Base-by-base conservation (phyloP, 2,113 vertebrate genomes). In the Larimichthys crocea region DNA sequence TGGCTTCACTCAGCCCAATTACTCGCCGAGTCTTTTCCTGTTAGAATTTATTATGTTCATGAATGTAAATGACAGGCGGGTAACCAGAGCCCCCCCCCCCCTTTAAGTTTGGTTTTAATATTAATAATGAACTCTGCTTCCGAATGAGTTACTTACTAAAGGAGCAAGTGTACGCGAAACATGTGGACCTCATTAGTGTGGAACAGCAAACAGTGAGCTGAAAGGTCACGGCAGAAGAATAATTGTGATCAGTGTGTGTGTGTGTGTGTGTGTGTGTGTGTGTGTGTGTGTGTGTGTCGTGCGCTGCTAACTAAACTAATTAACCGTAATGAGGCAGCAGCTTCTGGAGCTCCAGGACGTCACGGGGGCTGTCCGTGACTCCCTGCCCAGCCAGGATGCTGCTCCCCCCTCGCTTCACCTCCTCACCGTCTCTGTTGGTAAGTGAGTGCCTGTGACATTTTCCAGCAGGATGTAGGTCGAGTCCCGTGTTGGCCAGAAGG, bases 1-100 rank as follows among this genome's bases (percentile, higher is more conserved):
- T 10, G 70, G 75, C 20, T 83, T 67, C 65, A 55, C 64, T 77
- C 61, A 78, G 85, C n/a, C 79, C 74, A 80, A 87, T 91, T 90
- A 88, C 57, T 65, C 17, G 4, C 29, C 0, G 3, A 82, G 72
- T 90, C 49, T 90, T 90, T 91, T 91, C 88, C 88, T 90, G 2
- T 89, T 87, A 86, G 82, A 86, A 76, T 86, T 89, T 88, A 92
- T 90, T 65, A 81, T 65, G 66, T 87, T 80, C n/a, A 76, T 73
- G 14, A 84, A 90, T 79, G 73, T 79, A 80, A 88, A 89, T 78
- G 76, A 86, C 73, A 64, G 4, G 24, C 10, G 19, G 83, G 71
- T 11, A 72, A 59, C 55, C 75, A 82, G 72, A 82, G 76, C 10
- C 11, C 3, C 22, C 11, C 14, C 42, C n/a, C n/a, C n/a, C n/a